Percentiles rank a stretch among this genome's conserved stretches.
Conservation (phyloP, 2,888 invertebrate species). For the Hypsopygia costalis region DNA sequence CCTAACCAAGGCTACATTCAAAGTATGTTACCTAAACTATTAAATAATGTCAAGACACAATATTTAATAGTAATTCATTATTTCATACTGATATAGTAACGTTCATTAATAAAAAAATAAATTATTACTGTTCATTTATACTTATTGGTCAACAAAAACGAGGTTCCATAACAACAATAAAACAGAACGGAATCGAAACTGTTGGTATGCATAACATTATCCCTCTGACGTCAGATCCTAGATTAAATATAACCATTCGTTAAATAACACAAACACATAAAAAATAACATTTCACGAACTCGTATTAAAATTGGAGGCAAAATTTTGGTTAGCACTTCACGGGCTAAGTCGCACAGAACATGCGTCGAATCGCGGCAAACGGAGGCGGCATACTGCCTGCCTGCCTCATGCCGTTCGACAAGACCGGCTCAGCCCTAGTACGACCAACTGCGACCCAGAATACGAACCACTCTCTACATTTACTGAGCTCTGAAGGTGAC, state of each 20-base stretch:
- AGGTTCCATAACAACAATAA: slow-evolving; percentile 16
- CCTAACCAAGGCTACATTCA: too few relatives aligned
- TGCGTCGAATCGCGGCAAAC: slow-evolving; percentile 26
- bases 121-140: too few relatives aligned
- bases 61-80: too few relatives aligned
- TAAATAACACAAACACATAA: slow-evolving; percentile 13
- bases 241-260: slow-evolving; percentile 21
- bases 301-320: slow-evolving; percentile 21
- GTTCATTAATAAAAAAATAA: too few relatives aligned
- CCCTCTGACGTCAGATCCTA: slow-evolving; percentile 1
- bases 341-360: slow-evolving; percentile 7
- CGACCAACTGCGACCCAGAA: slow-evolving; percentile 21
- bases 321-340: slow-evolving; percentile 18
- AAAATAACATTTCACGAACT: slow-evolving; percentile 27
- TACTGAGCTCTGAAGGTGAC: slow-evolving; percentile 17
- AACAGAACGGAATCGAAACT: slow-evolving; percentile 10
- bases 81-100: too few relatives aligned
- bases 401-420: slow-evolving; percentile 13
- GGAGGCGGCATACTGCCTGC: slow-evolving; percentile 34
- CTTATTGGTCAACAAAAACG: slow-evolving; percentile 22
- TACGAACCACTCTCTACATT: slow-evolving; percentile 20
- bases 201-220: slow-evolving; percentile 8
- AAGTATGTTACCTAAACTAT: too few relatives aligned
- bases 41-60: too few relatives aligned
- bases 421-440: slow-evolving; percentile 30